These are phyloP conservation scores for Malurus melanocephalus DNA, from an alignment of 2,113 vertebrate genomes.

Conservation along the genomic window DNA sequence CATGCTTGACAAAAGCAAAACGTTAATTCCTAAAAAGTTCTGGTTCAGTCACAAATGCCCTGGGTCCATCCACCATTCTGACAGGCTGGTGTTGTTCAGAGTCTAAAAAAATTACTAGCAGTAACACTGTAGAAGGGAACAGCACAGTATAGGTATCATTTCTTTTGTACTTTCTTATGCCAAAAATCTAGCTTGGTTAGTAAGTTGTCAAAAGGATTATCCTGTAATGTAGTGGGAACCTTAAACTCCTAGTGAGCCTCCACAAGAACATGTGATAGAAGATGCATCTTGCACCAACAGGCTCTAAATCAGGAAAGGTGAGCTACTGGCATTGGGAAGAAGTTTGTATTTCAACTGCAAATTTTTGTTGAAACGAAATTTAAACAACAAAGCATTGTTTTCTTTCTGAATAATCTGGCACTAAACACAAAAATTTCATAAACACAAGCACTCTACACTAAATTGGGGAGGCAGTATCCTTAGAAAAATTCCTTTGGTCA, in stretches of 20 bases:
- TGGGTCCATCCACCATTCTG: not conserved
- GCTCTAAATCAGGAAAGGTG: not conserved
- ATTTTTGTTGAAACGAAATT: not conserved
- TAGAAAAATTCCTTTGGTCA: not conserved
- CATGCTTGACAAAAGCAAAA: not conserved
- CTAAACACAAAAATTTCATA: not conserved
- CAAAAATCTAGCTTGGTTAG: not conserved
- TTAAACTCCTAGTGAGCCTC: not conserved
- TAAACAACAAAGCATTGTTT: not conserved
- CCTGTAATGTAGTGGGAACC: not conserved
- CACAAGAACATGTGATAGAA: not conserved
- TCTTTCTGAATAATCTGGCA: not conserved
- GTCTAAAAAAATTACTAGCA: not conserved
- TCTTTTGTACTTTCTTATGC: not conserved
- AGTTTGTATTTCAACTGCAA: not conserved
- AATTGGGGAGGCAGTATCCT: fast-evolving
- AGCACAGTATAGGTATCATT: not conserved
- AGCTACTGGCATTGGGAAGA: not conserved
- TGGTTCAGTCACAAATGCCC: not conserved
- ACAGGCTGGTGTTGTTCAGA: not conserved
- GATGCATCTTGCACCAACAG: not conserved
- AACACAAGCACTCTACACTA: not conserved
- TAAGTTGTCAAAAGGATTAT: not conserved
- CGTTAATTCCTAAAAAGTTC: not conserved
- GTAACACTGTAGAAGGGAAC: not conserved